Base-by-base conservation (phyloP, 2,113 vertebrate species). In the Tenrec ecaudatus region DNA sequence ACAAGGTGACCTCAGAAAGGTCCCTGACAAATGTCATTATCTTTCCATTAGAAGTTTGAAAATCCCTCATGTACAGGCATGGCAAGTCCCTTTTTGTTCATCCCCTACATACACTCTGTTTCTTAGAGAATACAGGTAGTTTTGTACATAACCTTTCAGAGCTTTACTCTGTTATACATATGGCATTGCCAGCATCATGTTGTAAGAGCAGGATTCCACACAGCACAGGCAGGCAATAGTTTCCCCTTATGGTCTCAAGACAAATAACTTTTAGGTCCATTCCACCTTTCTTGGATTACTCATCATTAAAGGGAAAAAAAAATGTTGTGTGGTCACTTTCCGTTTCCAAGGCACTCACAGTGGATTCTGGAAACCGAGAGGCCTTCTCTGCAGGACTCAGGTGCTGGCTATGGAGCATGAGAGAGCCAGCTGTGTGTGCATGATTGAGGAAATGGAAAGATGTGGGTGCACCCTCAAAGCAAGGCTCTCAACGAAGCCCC, bases 81-180 rank as follows among this genome's bases (percentile, higher is more conserved):
- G 47, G 47, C 47, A 79, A 64, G 25, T 66, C 86, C 36, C 40
- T 91, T 93, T 78, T 76, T 19, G 75, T 78, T 84, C 7, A 47
- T 71, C 22, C 31, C 22, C 25, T 76, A 27, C 84, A 33, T 25
- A 81, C 57, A 90, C 12, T 95, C 29, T 71, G 23, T 47, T 88
- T 62, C 76, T 57, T 47, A 68, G 75, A 80, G n/a, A 83, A 53
- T 69, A 87, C 60, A 78, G 20, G 23, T 57, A 33, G 81, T 64
- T 91, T 91, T 92, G 73, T 86, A 23, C 36, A 19, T 62, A 69
- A 95, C 76, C 66, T 62, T 93, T 57, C 81, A 89, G 38, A 57
- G 40, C 20, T 82, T 64, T 43, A 22, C 75, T 89, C 47, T 53
- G 47, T 53, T 53, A 53, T 10, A 53, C 47, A 53, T 53, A 40